Percentiles rank a stretch among this genome's conserved stretches.
phyloP scores from a whole-genome alignment of 2,797 vertebrate genomes.

The Anguilla anguilla region DNA sequence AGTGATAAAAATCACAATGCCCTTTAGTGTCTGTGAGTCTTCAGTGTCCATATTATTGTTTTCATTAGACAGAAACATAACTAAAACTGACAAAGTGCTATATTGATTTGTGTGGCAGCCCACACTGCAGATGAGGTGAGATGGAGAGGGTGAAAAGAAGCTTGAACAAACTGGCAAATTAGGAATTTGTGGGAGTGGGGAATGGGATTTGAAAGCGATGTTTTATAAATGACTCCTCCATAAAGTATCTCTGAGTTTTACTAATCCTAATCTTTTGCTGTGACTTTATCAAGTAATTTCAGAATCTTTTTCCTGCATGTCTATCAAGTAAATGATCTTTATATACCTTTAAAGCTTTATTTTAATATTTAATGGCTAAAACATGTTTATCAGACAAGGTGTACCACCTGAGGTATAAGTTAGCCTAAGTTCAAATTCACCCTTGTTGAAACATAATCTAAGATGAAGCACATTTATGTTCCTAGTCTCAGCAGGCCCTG shows the following conservation, averaged over 20 bases:
- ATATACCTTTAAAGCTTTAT: not conserved
- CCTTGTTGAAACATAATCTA: not conserved
- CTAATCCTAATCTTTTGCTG: not conserved
- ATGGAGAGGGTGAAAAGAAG: not conserved
- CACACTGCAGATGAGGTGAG: not conserved
- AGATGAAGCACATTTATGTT: not conserved
- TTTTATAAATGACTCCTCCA: too few relatives aligned
- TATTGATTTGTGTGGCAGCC: not conserved
- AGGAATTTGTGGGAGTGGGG: not conserved
- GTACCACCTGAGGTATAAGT: not conserved
- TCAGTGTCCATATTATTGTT: not conserved
- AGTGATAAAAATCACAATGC: not conserved
- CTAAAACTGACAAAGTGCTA: not conserved
- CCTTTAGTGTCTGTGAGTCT: not conserved
- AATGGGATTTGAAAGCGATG: too few relatives aligned
- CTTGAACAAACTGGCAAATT: not conserved
- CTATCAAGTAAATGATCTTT: not conserved
- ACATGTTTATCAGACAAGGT: not conserved
- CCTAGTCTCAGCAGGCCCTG: not conserved
- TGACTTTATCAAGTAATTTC: not conserved
- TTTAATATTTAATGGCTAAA: not conserved
- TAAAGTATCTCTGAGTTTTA: too few relatives aligned
- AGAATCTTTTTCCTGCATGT: not conserved
- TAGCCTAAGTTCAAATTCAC: not conserved
- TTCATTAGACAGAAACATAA: not conserved